These are phyloP conservation scores for Neolamprologus brichardi DNA, from an alignment of 2,113 vertebrate species.

Conservation along the genomic window DNA sequence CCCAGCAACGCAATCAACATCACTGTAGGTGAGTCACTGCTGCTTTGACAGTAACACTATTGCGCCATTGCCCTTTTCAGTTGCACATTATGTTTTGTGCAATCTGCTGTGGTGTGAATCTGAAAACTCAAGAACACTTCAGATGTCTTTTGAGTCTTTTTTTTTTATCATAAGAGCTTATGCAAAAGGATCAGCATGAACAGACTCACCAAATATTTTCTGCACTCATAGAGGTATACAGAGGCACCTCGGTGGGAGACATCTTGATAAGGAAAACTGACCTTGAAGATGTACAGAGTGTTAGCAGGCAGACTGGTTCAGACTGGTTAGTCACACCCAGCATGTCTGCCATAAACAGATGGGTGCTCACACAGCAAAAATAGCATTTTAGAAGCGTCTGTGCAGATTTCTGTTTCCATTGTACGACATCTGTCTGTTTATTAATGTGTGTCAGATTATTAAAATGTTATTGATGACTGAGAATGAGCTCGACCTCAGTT, in stretches of 20 bases:
- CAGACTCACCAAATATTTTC: background rate
- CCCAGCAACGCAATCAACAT: slow-evolving; percentile 70
- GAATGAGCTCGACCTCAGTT: background rate
- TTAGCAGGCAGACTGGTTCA: background rate
- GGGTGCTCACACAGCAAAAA: background rate
- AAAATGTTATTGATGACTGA: background rate
- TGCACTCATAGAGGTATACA: fast-evolving
- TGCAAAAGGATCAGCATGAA: background rate
- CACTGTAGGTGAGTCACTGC: slow-evolving; percentile 63
- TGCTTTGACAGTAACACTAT: background rate
- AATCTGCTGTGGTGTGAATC: background rate
- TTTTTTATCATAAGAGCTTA: background rate
- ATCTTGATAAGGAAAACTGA: background rate
- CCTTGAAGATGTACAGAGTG: background rate
- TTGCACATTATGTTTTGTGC: background rate
- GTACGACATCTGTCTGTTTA: background rate
- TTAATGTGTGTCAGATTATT: background rate
- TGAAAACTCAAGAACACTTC: background rate
- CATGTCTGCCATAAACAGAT: background rate
- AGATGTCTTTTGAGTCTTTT: background rate
- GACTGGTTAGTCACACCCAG: background rate
- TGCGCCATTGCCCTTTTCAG: background rate
- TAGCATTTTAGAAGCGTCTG: background rate
- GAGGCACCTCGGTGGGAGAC: background rate
- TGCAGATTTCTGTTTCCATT: background rate